These are phyloP conservation scores for Drosophila mayaguana DNA, from an alignment of 2,888 invertebrate species.

Conservation along the genomic window DNA sequence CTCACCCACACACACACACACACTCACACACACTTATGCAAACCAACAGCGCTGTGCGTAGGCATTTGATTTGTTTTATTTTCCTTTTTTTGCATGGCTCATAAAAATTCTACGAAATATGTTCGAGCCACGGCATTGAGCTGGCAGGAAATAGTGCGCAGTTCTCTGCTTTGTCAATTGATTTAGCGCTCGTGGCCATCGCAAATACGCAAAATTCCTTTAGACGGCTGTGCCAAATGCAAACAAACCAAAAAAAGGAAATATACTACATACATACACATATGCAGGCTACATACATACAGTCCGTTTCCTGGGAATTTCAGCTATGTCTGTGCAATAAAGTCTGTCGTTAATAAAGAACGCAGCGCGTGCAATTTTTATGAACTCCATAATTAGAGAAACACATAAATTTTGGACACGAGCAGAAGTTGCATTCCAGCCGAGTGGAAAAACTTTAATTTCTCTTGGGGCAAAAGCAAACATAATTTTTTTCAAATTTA, in stretches of 20 bases:
- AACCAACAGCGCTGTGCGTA: conserved; percentile 34
- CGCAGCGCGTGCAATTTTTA: neutral
- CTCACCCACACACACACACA: neutral
- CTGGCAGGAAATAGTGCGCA: conserved; percentile 66
- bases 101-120: conserved; percentile 77
- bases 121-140: conserved; percentile 42
- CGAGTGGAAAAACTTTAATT: no score
- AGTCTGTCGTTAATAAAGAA: conserved; percentile 3
- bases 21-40: neutral
- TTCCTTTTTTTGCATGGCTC: conserved; percentile 58
- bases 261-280: conserved; percentile 5
- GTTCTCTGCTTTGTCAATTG: conserved; percentile 54
- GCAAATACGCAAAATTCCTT: conserved; percentile 49
- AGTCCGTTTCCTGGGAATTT: neutral
- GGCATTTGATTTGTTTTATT: conserved; percentile 52
- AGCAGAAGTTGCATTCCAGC: neutral
- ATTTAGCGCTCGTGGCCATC: conserved; percentile 51
- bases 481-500: no score
- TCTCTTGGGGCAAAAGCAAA: no score
- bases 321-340: neutral
- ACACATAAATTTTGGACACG: neutral
- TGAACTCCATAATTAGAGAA: conserved; percentile 1
- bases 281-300: neutral
- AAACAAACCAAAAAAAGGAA: neutral
- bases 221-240: neutral